Evolutionary conservation across 1,140 invertebrate species (phyloP), one percentile per base, ranked within the genome.

Genomic region (Atta colombica): DNA sequence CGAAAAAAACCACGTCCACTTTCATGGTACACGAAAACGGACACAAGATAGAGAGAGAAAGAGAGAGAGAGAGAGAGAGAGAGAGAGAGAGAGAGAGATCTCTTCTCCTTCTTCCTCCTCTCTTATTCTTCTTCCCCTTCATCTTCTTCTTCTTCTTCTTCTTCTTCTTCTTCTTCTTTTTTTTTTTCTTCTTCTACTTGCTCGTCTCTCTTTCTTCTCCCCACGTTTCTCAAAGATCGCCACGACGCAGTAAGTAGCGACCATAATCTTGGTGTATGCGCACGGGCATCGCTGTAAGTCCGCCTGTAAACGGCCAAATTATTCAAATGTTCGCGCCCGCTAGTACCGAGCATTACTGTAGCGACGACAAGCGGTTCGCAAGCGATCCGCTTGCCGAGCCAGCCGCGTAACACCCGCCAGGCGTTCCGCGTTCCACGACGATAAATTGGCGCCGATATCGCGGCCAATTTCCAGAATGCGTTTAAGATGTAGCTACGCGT

Each of bases 381-480:
- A 63, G 78, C 84, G 85, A 35, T 61, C 77, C 77, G 82, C 85
- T 86, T 72, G 82, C 81, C 87, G 66, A 90, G 87, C 88, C 91
- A 87, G 88, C 84, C 88, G 63, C 91, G 86, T 87, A 90, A 90
- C 86, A 88, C 90, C 85, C 82, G 65, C 77, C 68, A 72, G 68
- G 58, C 86, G 60, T 85, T 86, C 49, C 74, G 60, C 87, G 80
- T 90, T 74, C 60, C 80, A 39, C 77, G 87, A 35, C 92, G 93
- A 94, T 94, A 94, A 94, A 94, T 94, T 93, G 92, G 80, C 89
- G 90, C 82, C 91, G 92, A 94, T 94, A 94, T 94, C 92, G 92
- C 85, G 87, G 87, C 90, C 93, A 94, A 94, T 94, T 94, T 94
- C 90, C 91, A 74, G 88, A 94, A 94, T 93, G 90, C 91, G 90